Percentiles rank a stretch among this genome's conserved stretches.
These are phyloP conservation scores for Phyllotreta striolata DNA, from an alignment of 2,888 invertebrate species.

Conservation along the genomic window DNA sequence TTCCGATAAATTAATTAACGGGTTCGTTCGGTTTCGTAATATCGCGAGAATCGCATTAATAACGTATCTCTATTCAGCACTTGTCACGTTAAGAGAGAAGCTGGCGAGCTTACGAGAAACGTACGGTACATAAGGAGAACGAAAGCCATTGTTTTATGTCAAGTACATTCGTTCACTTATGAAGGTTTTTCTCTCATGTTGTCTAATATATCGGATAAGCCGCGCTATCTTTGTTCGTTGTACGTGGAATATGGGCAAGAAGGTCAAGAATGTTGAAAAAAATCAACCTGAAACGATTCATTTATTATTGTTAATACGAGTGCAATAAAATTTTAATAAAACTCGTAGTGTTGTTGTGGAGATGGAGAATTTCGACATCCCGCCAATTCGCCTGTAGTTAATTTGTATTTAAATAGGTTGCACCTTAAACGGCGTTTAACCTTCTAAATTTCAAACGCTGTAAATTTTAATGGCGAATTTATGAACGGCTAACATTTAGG, in stretches of 20 bases:
- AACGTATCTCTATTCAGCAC: constrained; percentile 17
- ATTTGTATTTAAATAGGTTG: no score
- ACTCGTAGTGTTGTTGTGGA: no score
- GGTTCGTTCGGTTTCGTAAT: constrained; percentile 3
- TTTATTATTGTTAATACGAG: no score
- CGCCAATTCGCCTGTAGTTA: no score
- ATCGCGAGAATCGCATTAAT: constrained; percentile 5
- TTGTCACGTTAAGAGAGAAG: constrained; percentile 19
- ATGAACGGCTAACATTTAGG: no score
- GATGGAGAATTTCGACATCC: no score
- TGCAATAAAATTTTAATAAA: no score
- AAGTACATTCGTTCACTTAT: constrained; percentile 22
- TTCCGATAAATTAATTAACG: no score
- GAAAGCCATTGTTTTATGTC: constrained; percentile 19
- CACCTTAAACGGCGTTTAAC: no score
- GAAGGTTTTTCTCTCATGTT: constrained; percentile 18
- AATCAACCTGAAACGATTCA: no score
- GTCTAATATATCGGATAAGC: constrained; percentile 3
- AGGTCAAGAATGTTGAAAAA: neutral
- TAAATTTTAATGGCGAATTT: no score
- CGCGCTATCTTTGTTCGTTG: constrained; percentile 17
- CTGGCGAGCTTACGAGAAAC: neutral
- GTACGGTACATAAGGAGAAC: constrained; percentile 10
- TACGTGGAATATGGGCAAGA: constrained; percentile 21
- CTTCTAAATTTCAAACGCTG: no score